Evolutionary conservation across 1,140 invertebrate species (phyloP), one percentile per base, ranked within the genome.

Genomic region (Anoplophora glabripennis): DNA sequence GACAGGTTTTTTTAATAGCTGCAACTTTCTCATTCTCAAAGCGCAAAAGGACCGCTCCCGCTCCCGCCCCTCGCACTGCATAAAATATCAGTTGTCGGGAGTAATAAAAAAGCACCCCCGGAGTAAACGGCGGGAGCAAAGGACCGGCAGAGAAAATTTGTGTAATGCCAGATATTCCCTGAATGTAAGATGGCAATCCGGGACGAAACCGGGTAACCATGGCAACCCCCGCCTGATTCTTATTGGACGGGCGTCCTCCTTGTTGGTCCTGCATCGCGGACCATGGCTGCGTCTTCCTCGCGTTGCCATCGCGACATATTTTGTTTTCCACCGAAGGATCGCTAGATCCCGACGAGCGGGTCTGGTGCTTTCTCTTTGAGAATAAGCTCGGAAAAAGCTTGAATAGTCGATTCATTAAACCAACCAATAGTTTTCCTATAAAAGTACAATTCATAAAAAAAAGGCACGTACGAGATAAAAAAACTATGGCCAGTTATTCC

Each of bases 151-250:
- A 18, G 18, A 17, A 18, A 21, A 52, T 40, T 52, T 17, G 35
- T 35, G 12, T 14, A 52, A 37, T 38, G 53, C 38, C 55, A 47
- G 45, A 56, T 56, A 60, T 52, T 59, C 57, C 48, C 57, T 46
- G 52, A 63, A 60, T 40, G 58, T 60, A 64, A 64, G 57, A 60
- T 53, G 57, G 57, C 42, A 61, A 41, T 44, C 48, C 57, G 59
- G 56, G 60, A 41, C 54, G 49, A 18, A 28, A 5, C 21, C 12
- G 57, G 18, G 63, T 65, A 48, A 45, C 59, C 63, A 65, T 65
- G 55, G 63, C 63, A 65, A 65, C 63, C 63, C 63, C 63, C 46
- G 55, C 56, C 54, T 46, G 33, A 53, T 61, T 38, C 58, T 48
- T 53, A 65, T 65, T 65, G 63, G 63, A 37, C 59, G 45, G 38